Base-by-base conservation (phyloP, 2,113 vertebrate species). In the Lycaon pictus region DNA sequence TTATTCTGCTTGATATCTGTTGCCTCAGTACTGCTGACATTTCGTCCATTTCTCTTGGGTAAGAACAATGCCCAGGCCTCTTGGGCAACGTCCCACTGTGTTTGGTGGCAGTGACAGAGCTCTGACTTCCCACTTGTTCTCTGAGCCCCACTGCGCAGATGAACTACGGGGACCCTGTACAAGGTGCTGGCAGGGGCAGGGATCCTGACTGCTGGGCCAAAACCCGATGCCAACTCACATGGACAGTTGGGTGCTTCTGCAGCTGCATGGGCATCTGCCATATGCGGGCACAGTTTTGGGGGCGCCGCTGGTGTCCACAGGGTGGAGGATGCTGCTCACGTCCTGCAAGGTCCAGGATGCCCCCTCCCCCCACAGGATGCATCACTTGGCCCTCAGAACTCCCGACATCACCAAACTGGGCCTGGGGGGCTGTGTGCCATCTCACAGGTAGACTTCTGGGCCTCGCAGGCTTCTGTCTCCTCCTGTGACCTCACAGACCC, bases 251-350 rank as follows among this genome's bases (percentile, higher is more conserved):
- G 43, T 43, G 43, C 6, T 43, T 43, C 43, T 43, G 43, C 43
- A 43, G 43, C 43, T 43, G 43, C 6, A 43, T 43, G 43, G 80
- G 27, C 67, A 51, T 1, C 11, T 15, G 37, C 7, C 1, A 2
- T 0, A 0, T 2, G n/a, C 3, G 4, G 17, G n/a, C 19, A 7
- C 7, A 4, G n/a, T 29, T 43, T 16, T 3, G 5, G 17, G 25
- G 22, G 76, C 51, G 23, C 11, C n/a, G 23, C 35, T 1, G 6
- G 79, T 35, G 11, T 5, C 35, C 58, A 12, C 12, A 15, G 27
- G 10, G 56, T 12, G 37, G 63, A 35, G 27, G 32, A 9, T 35
- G 20, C 20, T 17, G 48, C 22, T 86, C 5, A 69, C 12, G 2
- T 23, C 48, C 48, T 13, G 23, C 48, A n/a, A n/a, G 19, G 84